phyloP scores from a whole-genome alignment of 2,113 vertebrate genomes.

The Xiphorhynchus elegans region DNA sequence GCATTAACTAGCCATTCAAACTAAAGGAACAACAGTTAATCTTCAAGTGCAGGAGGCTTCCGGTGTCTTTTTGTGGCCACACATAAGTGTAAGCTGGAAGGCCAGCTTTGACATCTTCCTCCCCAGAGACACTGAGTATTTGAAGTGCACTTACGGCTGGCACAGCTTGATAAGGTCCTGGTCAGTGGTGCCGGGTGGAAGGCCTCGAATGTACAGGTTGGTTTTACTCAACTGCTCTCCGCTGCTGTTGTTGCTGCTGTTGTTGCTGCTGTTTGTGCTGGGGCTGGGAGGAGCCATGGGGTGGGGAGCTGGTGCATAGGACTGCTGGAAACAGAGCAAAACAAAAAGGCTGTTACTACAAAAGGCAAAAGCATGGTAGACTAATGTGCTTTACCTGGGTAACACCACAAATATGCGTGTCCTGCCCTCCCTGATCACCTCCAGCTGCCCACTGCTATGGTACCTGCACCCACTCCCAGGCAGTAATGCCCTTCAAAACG shows the following conservation, averaged over 20 bases:
- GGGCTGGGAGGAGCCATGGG: conserved; percentile 99
- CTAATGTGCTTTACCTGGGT: neutral
- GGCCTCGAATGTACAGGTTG: conserved; percentile 97
- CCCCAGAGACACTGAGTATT: neutral
- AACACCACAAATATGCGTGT: neutral
- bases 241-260: conserved; percentile 88
- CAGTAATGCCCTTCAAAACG: neutral
- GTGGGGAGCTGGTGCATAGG: conserved; percentile 97
- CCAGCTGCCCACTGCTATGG: rapidly evolving
- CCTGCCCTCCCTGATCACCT: neutral
- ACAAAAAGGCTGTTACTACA: conserved; percentile 53
- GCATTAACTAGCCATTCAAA: neutral
- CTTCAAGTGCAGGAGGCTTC: neutral
- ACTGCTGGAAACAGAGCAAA: conserved; percentile 84
- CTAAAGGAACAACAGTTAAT: neutral
- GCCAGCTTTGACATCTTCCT: neutral
- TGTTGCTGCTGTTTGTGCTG: conserved; percentile 94
- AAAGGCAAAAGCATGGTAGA: neutral
- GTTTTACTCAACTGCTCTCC: conserved; percentile 98
- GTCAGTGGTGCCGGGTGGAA: conserved; percentile 96
- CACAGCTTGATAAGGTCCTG: conserved; percentile 99
- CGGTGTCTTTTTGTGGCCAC: neutral
- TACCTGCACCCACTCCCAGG: rapidly evolving
- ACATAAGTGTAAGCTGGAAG: neutral
- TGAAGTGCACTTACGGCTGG: conserved; percentile 89